phyloP scores from a whole-genome alignment of 2,888 invertebrate species.

The Trissoscelio sp. region DNA sequence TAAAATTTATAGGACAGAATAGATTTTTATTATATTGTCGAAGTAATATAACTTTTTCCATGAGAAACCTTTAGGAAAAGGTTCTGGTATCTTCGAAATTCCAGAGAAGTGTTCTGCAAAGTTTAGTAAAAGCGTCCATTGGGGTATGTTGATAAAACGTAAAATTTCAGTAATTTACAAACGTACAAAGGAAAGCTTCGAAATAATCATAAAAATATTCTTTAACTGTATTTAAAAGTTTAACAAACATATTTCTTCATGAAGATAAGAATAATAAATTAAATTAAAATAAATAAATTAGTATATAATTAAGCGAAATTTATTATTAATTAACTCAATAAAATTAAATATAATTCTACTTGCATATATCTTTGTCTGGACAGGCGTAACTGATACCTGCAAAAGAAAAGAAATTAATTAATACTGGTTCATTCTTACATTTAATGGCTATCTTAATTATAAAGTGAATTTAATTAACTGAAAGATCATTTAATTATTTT shows the following conservation, averaged over 20 bases:
- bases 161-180: conserved; percentile 1
- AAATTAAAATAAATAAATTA: not conserved
- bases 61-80: conserved; percentile 7
- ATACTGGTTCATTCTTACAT: no score
- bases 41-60: conserved; percentile 13
- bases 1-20: no score
- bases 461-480: no score
- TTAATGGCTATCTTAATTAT: no score
- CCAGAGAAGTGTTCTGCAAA: conserved; percentile 2
- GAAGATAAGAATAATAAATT: not conserved
- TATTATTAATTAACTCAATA: no score
- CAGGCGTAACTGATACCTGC: no score
- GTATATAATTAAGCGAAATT: not conserved
- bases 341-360: no score
- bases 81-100: conserved; percentile 22
- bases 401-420: no score
- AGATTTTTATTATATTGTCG: conserved; percentile 9
- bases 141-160: conserved; percentile 14
- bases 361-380: no score
- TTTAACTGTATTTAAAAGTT: not conserved
- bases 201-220: not conserved
- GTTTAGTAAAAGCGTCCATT: conserved; percentile 22
- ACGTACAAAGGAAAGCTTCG: not conserved
- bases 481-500: no score
- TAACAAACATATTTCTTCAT: not conserved